Evolutionary conservation across 2,113 vertebrate species (phyloP), one percentile per base, ranked within the genome.

Genomic region (Erpornis zantholeuca): DNA sequence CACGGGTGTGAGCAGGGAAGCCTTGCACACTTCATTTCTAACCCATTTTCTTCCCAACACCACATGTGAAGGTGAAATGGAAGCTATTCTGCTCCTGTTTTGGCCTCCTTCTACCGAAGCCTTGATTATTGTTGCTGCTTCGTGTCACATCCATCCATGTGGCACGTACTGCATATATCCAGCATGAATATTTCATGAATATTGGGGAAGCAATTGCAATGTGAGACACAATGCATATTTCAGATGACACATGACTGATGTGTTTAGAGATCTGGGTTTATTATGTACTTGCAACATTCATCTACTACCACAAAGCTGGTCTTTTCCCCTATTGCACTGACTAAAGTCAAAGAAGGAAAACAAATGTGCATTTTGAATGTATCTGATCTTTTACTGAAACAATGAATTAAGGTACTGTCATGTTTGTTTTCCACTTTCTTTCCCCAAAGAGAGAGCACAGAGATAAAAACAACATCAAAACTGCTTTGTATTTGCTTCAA

Each of bases 351-450:
- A 88, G 82, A 53, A 96, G 49, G 45, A 94, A 96, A 97, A 96
- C 80, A 92, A 96, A 96, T 93, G 90, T 56, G 80, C 86, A 68
- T 90, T 97, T 90, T 81, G 72, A 94, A 94, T 79, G 36, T 88
- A 95, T 95, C 94, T 93, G 94, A 96, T 93, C 76, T 92, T 68
- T 76, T 84, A 91, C 82, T 90, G 93, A 96, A 96, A 91, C 87
- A 97, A 95, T 86, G 87, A 97, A 96, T 92, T 96, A 95, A 96
- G 61, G 68, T 88, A 77, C 68, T 97, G 94, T 90, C 94, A 88
- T 88, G 92, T 93, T 94, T 95, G 79, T 86, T 93, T 94, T 93
- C 90, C 82, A 75, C 70, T 82, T 65, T 65, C 69, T 90, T 69
- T 94, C 92, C 78, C 75, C 80, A 92, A 92, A 95, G 94, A 96